Percentiles rank a stretch among this genome's conserved stretches.
Conservation (phyloP, 2,797 vertebrate genomes). For the Hoplostethus atlanticus region DNA sequence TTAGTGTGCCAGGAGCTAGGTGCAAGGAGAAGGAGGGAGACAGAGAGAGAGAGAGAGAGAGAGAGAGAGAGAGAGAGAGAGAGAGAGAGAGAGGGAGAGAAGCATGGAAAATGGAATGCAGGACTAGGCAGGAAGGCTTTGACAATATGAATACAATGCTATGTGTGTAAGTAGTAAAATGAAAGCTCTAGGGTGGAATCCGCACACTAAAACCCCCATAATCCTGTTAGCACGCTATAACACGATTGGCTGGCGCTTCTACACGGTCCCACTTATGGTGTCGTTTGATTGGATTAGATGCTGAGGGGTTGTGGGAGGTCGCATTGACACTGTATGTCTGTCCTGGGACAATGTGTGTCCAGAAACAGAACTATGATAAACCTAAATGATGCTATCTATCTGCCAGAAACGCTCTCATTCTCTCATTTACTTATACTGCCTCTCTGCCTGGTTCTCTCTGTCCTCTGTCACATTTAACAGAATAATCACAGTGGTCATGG, state of each 20-base stretch:
- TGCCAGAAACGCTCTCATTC: slow-evolving; percentile 61
- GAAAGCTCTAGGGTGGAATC: slow-evolving; percentile 68
- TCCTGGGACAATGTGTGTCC: slow-evolving; percentile 48
- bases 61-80: too few species aligned
- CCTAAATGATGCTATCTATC: slow-evolving; percentile 62
- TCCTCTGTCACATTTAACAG: slow-evolving; percentile 71
- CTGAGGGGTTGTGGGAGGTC: slow-evolving; percentile 69
- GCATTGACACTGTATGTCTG: slow-evolving; percentile 57
- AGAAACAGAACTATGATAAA: slow-evolving; percentile 57
- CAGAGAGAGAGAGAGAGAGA: slow-evolving; percentile 1
- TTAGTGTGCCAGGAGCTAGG: slow-evolving; percentile 28
- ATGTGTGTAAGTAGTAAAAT: slow-evolving; percentile 65
- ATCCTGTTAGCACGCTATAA: slow-evolving; percentile 83
- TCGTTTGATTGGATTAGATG: slow-evolving; percentile 81
- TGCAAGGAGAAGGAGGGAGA: slow-evolving; percentile 23
- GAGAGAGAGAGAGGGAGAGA: too few species aligned
- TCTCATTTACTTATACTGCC: slow-evolving; percentile 53
- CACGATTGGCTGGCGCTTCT: slow-evolving; percentile 73
- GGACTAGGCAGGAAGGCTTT: slow-evolving; percentile 44
- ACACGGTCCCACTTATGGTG: slow-evolving; percentile 67
- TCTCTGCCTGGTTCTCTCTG: slow-evolving; percentile 46
- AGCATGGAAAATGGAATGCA: slow-evolving; percentile 12
- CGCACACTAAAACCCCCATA: slow-evolving; percentile 70
- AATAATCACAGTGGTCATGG: slow-evolving; percentile 76
- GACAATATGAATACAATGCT: slow-evolving; percentile 53